phyloP scores from a whole-genome alignment of 2,797 vertebrate genomes.

The Orientallactaga sibirica region DNA sequence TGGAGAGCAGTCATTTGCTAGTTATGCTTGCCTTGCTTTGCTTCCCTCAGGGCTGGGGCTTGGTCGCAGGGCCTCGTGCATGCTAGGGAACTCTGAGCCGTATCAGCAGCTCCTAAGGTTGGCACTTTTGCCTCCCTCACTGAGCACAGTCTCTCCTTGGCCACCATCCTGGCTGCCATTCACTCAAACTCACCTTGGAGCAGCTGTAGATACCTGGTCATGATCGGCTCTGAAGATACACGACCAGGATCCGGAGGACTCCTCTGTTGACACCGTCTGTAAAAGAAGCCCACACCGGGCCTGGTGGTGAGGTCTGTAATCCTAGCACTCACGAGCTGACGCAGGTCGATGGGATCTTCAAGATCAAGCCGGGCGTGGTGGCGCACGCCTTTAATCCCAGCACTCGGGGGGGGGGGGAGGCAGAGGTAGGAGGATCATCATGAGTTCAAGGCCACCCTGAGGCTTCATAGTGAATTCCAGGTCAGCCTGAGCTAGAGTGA shows the following conservation, averaged over 20 bases:
- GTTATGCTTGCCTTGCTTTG: neutral
- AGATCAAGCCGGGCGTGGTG: no score
- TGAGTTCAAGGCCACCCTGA: no score
- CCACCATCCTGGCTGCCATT: neutral
- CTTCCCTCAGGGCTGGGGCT: neutral
- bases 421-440: no score
- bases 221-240: neutral
- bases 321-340: no score
- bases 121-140: neutral
- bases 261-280: neutral
- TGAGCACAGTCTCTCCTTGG: neutral
- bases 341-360: no score
- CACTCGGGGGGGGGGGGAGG: no score
- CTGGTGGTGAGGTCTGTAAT: neutral
- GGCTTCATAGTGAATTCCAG: no score
- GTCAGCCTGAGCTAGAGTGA: no score
- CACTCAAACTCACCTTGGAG: neutral
- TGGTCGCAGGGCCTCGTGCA: no score
- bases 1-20: neutral
- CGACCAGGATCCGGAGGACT: neutral
- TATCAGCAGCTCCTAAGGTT: neutral
- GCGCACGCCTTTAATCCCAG: no score
- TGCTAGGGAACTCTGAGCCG: neutral
- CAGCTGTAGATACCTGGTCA: no score
- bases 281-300: neutral